phyloP scores from a whole-genome alignment of 2,888 invertebrate species.

The Shargacucullia verbasci region DNA sequence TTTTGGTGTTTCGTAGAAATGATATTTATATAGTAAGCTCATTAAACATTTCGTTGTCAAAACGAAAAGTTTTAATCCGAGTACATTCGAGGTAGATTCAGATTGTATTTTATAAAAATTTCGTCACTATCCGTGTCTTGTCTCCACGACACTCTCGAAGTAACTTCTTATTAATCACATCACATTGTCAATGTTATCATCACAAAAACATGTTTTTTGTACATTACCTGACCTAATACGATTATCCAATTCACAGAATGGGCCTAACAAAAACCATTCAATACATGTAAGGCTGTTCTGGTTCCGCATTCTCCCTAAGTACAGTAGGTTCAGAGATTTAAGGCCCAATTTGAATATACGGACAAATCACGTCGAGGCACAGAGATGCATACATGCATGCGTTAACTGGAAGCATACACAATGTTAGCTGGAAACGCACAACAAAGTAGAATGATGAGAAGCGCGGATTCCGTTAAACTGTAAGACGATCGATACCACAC shows the following conservation, averaged over 20 bases:
- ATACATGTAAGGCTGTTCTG: constrained; percentile 27
- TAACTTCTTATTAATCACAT: background rate
- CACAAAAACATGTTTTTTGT: constrained; percentile 22
- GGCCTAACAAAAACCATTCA: constrained; percentile 24
- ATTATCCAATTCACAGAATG: constrained; percentile 35
- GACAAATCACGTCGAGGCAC: constrained; percentile 49
- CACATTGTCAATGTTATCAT: constrained; percentile 11
- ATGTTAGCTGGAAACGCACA: constrained; percentile 59
- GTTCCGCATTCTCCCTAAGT: constrained; percentile 45
- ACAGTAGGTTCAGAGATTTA: constrained; percentile 50
- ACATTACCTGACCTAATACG: constrained; percentile 7
- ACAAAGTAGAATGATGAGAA: constrained; percentile 66
- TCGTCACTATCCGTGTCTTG: background rate
- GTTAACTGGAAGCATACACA: constrained; percentile 52
- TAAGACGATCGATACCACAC: constrained; percentile 66
- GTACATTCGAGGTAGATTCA: background rate
- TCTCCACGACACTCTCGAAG: no score
- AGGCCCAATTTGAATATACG: constrained; percentile 50
- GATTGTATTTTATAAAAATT: constrained; percentile 11
- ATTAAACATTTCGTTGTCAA: background rate
- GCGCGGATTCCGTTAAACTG: constrained; percentile 70
- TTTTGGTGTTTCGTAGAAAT: constrained; percentile 19
- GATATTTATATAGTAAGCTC: constrained; percentile 13
- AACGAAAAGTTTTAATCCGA: background rate
- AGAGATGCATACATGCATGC: constrained; percentile 58